phyloP scores from a whole-genome alignment of 1,140 invertebrate species.

The Oncopeltus fasciatus region DNA sequence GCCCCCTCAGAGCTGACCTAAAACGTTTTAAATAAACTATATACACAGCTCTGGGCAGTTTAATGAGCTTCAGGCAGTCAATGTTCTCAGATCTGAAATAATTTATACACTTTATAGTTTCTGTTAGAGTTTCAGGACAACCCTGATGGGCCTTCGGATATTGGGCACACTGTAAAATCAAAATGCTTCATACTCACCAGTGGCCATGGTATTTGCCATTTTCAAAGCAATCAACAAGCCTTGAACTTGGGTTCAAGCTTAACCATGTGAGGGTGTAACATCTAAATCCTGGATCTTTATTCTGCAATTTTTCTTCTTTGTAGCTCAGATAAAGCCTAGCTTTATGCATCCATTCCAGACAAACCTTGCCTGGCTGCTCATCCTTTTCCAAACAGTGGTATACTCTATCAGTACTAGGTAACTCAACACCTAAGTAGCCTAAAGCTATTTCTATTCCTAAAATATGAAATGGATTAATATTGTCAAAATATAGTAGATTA shows the following conservation, averaged over 20 bases:
- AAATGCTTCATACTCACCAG: slow-evolving; percentile 25
- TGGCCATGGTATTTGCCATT: slow-evolving; percentile 26
- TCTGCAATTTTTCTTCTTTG: slow-evolving; percentile 28
- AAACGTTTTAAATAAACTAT: no score
- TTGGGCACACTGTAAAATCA: no score
- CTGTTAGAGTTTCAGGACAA: no score
- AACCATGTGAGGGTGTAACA: slow-evolving; percentile 77
- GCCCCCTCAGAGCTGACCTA: no score
- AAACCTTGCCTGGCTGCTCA: slow-evolving; percentile 36
- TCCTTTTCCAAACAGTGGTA: slow-evolving; percentile 55
- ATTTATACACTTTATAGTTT: no score
- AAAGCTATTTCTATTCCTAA: slow-evolving; percentile 45
- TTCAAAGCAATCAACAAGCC: slow-evolving; percentile 67
- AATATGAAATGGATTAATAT: neutral
- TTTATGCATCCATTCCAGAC: slow-evolving; percentile 65
- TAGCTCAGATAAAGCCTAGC: slow-evolving; percentile 55
- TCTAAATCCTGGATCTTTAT: slow-evolving; percentile 27
- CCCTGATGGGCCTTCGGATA: no score
- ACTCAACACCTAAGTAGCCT: slow-evolving; percentile 47
- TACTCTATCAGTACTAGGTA: slow-evolving; percentile 39
- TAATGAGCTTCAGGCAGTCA: no score
- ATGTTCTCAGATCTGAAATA: no score
- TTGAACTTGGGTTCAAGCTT: slow-evolving; percentile 41
- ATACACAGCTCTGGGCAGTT: no score
- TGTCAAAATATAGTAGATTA: no score